phyloP scores from a whole-genome alignment of 2,888 invertebrate genomes.

The Bibio marci region DNA sequence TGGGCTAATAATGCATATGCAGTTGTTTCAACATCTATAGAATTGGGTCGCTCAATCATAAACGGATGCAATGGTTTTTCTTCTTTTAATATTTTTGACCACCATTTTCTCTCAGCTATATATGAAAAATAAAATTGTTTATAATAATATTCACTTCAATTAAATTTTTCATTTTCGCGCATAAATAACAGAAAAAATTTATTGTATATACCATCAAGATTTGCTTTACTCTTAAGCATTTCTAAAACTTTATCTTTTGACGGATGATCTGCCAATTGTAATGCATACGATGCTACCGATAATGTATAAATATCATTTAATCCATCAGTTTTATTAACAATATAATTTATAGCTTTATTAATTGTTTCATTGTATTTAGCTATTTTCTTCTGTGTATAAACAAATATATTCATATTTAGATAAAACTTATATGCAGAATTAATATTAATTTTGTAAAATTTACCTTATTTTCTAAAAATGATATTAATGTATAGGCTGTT shows the following conservation, averaged over 20 bases:
- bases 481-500: constrained; percentile 60
- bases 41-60: neutral
- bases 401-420: too few relatives aligned
- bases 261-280: constrained; percentile 37
- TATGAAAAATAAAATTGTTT: too few relatives aligned
- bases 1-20: constrained; percentile 72
- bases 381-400: neutral
- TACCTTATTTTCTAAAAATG: constrained; percentile 51
- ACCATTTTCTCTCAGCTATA: too few relatives aligned
- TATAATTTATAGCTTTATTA: constrained; percentile 34
- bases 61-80: neutral
- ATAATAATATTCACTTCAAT: too few relatives aligned
- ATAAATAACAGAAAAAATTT: too few relatives aligned
- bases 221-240: constrained; percentile 4
- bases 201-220: too few relatives aligned
- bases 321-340: constrained; percentile 31
- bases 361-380: constrained; percentile 27
- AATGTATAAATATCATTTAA: constrained; percentile 36
- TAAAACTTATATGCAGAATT: constrained; percentile 1
- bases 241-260: constrained; percentile 37
- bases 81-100: too few relatives aligned
- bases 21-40: constrained; percentile 53
- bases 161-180: too few relatives aligned
- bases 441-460: constrained; percentile 9
- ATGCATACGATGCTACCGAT: constrained; percentile 38